Evolutionary conservation across 1,140 invertebrate genomes (phyloP), one percentile per base, ranked within the genome.

Genomic region (Acromyrmex heyeri): DNA sequence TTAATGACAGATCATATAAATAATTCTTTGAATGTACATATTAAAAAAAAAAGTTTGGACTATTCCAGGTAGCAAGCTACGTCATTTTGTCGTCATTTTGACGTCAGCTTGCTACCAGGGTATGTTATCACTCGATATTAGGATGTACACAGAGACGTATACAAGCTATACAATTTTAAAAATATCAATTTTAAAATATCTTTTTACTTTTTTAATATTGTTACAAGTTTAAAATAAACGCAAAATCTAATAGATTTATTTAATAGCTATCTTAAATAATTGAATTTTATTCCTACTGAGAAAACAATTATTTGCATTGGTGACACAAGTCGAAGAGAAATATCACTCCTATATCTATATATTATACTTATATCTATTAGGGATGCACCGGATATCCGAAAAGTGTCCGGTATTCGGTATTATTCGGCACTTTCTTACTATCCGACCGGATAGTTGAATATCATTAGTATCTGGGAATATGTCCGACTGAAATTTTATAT

Each of bases 121-220:
- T 57, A 1, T 24, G 24, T 38, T 34, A 38, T 38, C 6, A 34
- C 27, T 55, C 2, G 6, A 34, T 18, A 24, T 30, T n/a, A 72
- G 24, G 48, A 34, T 38, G 12, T 21, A 16, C 18, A 21, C 12
- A 21, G 5, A 55, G 2, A 55, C 0, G n/a, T 21, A 38, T 27
- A 57, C n/a, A 6, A 10, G 3, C 30, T 4, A 5, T 1, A 27
- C 24, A 14, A 59, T 1, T 57, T 38, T 4, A 27, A 44, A 76
- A 76, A 76, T 59, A 76, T 44, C 4, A n/a, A n/a, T n/a, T n/a
- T n/a, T n/a, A n/a, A n/a, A n/a, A n/a, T 59, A 76, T 44, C 4
- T 38, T 48, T 76, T 53, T 14, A 30, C 12, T 21, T n/a, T 34
- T 59, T 59, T 21, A 55, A 62, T 62, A 64, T 34, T 75, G 1